These are phyloP conservation scores for Heliocidaris erythrogramma DNA, from an alignment of 35 echinoderm and acorn worm genomes.

Conservation along the genomic window DNA sequence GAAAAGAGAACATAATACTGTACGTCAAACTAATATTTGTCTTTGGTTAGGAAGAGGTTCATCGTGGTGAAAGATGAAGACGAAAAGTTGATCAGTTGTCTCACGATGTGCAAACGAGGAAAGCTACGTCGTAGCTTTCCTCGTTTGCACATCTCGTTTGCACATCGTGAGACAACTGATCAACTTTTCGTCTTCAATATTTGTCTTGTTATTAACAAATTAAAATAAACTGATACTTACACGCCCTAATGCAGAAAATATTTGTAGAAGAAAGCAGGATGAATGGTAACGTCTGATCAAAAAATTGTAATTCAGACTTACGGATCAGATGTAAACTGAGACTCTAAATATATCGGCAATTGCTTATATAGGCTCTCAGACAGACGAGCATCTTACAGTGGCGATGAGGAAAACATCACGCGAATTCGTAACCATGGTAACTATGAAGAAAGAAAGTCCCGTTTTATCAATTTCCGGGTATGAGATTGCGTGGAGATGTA, in stretches of 20 bases:
- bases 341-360: not conserved
- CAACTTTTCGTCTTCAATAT: too few species aligned
- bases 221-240: not conserved
- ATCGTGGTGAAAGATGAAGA: too few species aligned
- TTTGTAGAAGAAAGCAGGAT: not conserved
- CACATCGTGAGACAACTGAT: too few species aligned
- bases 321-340: not conserved
- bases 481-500: not conserved
- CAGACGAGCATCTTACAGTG: not conserved
- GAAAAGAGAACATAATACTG: too few species aligned
- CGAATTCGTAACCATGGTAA: not conserved
- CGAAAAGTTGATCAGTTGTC: too few species aligned
- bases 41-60: too few species aligned
- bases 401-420: not conserved
- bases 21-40: too few species aligned
- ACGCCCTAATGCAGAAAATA: not conserved
- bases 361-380: not conserved
- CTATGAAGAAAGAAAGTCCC: not conserved
- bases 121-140: too few species aligned
- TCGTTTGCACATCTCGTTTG: too few species aligned
- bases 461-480: not conserved
- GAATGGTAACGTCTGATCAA: not conserved
- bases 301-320: not conserved
- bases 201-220: too few species aligned
- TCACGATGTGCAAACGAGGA: too few species aligned